phyloP scores from a whole-genome alignment of 2,113 vertebrate species.

The Steatornis caripensis region DNA sequence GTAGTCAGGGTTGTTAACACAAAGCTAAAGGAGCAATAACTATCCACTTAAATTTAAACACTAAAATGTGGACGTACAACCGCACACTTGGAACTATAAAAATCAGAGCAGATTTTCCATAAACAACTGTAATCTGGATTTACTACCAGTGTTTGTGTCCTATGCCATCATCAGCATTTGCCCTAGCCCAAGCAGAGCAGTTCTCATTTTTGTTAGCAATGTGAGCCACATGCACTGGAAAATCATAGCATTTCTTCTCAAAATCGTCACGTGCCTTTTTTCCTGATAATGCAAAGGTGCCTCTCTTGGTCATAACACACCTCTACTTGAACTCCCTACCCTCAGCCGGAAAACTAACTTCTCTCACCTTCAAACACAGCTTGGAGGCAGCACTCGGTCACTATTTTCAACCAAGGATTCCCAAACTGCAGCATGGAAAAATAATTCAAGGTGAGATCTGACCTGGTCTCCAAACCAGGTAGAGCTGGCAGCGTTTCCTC shows the following conservation, averaged over 20 bases:
- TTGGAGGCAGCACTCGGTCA: accelerated
- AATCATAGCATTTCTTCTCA: neutral
- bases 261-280: neutral
- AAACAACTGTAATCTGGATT: neutral
- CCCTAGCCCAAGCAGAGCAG: neutral
- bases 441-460: neutral
- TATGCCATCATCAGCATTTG: neutral
- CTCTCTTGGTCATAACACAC: too few species aligned
- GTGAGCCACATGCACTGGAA: neutral
- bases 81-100: accelerated
- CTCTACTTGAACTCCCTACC: neutral
- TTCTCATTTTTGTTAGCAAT: neutral
- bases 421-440: neutral
- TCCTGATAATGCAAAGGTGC: neutral
- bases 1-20: neutral
- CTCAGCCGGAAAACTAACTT: neutral
- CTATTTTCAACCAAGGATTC: neutral
- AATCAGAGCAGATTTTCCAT: neutral
- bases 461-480: neutral
- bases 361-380: neutral
- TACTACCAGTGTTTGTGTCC: neutral
- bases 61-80: neutral
- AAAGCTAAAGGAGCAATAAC: neutral
- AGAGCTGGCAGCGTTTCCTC: neutral
- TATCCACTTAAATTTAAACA: neutral